Percentiles rank a stretch among this genome's conserved stretches.
Conservation (phyloP, 2,113 vertebrate genomes). For the rabbit (Oryctolagus cuniculus) region mOryCun1.1 NC_091442.1:2177501-2178000, state of each 20-base stretch:
- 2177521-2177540: accelerated
- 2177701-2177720: conserved; percentile 38
- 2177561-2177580: background rate
- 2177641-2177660: background rate
- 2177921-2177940: background rate
- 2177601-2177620: background rate
- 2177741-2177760: conserved; percentile 75
- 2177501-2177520: accelerated
- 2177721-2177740: conserved; percentile 66
- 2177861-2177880: background rate
- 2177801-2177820: background rate
- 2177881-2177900: background rate
- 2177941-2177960: conserved; percentile 2
- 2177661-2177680: background rate
- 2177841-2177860: background rate
- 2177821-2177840: background rate
- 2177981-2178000: background rate
- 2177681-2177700: conserved; percentile 4
- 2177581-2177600: background rate
- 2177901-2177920: conserved; percentile 17
- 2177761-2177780: conserved; percentile 21
- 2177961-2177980: background rate
- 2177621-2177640: background rate
- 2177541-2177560: background rate
- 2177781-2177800: background rate